These are phyloP conservation scores for Clitarchus hookeri DNA, from an alignment of 2,888 invertebrate genomes.

Conservation along the genomic window DNA sequence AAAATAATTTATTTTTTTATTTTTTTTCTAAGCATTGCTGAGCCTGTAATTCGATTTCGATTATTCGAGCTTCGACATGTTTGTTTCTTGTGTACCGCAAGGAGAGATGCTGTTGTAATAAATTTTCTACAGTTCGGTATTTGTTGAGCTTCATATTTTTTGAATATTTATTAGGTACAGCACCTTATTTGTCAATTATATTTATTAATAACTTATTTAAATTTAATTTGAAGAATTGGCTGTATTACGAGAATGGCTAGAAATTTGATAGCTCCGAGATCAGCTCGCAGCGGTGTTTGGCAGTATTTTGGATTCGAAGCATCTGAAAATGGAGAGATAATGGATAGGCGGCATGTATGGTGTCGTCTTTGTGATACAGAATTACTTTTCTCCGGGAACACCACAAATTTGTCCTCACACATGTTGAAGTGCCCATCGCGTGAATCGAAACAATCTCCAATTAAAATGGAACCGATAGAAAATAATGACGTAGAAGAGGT, in stretches of 20 bases:
- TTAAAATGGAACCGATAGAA: constrained; percentile 20
- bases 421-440: constrained; percentile 21
- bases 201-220: not conserved
- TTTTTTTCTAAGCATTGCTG: no score
- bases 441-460: not conserved
- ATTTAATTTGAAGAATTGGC: not conserved
- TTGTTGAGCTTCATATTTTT: not conserved
- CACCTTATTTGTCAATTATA: not conserved
- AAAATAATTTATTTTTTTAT: no score
- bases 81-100: not conserved
- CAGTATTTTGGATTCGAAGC: constrained; percentile 32
- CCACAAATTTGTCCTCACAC: constrained; percentile 28
- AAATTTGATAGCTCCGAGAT: constrained; percentile 23
- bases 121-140: not conserved
- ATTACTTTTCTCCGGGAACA: constrained; percentile 29
- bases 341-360: constrained; percentile 26
- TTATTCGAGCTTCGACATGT: constrained; percentile 3
- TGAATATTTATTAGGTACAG: constrained; percentile 11
- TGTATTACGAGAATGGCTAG: not conserved
- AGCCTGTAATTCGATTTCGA: not conserved
- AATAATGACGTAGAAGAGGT: not conserved
- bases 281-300: constrained; percentile 28
- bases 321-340: constrained; percentile 25
- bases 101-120: constrained; percentile 4
- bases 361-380: constrained; percentile 29